Conservation (phyloP, 1,140 invertebrate species). For the Caerostris extrusa region DNA sequence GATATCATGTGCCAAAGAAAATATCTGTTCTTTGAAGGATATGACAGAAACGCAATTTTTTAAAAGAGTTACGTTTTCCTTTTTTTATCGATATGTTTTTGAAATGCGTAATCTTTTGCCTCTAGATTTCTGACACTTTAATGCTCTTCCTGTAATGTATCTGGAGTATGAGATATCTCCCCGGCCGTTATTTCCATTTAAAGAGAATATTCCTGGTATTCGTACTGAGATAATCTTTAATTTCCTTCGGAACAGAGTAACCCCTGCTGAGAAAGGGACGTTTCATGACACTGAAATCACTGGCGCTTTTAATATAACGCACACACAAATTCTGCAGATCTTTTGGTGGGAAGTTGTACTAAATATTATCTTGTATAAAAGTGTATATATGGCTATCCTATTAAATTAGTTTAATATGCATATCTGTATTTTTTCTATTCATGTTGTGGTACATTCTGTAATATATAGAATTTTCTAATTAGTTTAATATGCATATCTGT, state of each 20-base stretch:
- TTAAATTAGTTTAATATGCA: too few species aligned
- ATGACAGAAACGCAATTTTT: slow-evolving; percentile 25
- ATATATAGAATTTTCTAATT: too few species aligned
- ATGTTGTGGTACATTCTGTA: too few species aligned
- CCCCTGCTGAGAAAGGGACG: too few species aligned
- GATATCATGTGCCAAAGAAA: not conserved
- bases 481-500: too few species aligned
- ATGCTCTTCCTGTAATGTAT: not conserved
- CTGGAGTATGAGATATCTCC: not conserved
- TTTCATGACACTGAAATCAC: too few species aligned
- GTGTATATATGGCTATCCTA: too few species aligned
- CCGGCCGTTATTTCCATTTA: not conserved
- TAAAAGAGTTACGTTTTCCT: not conserved
- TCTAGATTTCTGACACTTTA: slow-evolving; percentile 8
- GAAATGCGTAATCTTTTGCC: not conserved
- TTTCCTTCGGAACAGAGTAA: not conserved
- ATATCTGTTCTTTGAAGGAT: not conserved
- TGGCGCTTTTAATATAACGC: too few species aligned
- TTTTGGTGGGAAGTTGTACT: too few species aligned
- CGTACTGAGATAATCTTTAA: not conserved
- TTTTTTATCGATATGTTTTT: not conserved
- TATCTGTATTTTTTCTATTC: too few species aligned
- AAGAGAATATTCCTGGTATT: not conserved
- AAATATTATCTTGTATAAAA: too few species aligned
- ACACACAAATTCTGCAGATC: too few species aligned